phyloP scores from a whole-genome alignment of 2,113 vertebrate genomes.

The Oncorhynchus mykiss region DNA sequence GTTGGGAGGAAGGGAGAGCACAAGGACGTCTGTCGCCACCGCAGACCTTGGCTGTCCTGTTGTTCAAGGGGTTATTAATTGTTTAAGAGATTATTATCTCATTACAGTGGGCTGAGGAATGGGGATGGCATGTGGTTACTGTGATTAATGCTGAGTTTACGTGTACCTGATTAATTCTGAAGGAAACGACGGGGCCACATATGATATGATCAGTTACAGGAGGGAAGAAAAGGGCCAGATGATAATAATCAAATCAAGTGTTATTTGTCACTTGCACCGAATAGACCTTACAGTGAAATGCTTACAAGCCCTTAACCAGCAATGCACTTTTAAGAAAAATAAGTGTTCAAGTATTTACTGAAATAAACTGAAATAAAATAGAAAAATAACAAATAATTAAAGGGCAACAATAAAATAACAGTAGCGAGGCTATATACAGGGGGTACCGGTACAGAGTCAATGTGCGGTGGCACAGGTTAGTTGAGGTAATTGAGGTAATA shows the following conservation, averaged over 20 bases:
- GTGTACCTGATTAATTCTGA: conserved; percentile 74
- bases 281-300: too few species aligned
- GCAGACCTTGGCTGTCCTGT: conserved; percentile 1
- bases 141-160: conserved; percentile 73
- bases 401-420: too few species aligned
- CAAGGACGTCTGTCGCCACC: not conserved
- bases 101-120: conserved; percentile 71
- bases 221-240: conserved; percentile 53
- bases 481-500: too few species aligned
- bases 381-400: too few species aligned
- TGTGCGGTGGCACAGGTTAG: too few species aligned
- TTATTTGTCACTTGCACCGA: too few species aligned
- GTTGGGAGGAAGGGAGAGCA: conserved; percentile 29
- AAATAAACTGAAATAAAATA: too few species aligned
- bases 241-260: conserved; percentile 42
- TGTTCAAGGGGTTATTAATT: conserved; percentile 72
- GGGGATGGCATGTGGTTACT: conserved; percentile 65
- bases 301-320: too few species aligned
- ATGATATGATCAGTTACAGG: conserved; percentile 72
- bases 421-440: too few species aligned
- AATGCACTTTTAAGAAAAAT: too few species aligned
- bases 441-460: too few species aligned
- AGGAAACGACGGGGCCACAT: conserved; percentile 53
- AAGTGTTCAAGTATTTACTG: too few species aligned
- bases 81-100: conserved; percentile 76